Evolutionary conservation across 2,888 invertebrate species (phyloP), one percentile per base, ranked within the genome.

Genomic region (Onthophagus sagittarius): DNA sequence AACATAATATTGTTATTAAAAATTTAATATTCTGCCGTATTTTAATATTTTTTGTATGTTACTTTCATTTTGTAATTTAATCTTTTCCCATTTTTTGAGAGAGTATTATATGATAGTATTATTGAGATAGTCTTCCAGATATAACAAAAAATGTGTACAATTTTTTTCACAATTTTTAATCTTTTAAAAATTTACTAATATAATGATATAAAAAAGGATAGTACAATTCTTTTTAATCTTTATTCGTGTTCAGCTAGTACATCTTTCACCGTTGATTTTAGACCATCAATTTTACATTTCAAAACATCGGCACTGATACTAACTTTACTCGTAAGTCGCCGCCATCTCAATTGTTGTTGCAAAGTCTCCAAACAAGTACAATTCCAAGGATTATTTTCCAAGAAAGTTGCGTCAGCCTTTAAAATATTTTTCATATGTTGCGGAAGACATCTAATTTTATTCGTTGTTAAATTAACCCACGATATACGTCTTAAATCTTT

Each of bases 381-480:
- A 7, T 75, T 63, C 75, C 75, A 75, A 31, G 72, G 71, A 33
- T 69, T 71, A 7, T 23, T 23, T 6, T 63, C 69, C n/a, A 73
- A 69, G 14, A 63, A 15, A 6, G 70, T 15, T 11, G 23, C 9
- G 2, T 63, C 71, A 1, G 69, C 64, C 64, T 75, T 75, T 14
- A 69, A 63, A 32, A 75, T 7, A 15, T 73, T 33, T 5, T 71
- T 13, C 7, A 73, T 63, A 32, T 64, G 14, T 4, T 71, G 39
- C n/a, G 72, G 70, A 15, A 74, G 15, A 53, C 74, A 74, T 15
- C 13, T 62, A 6, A 74, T 32, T 15, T 13, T 14, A 69, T 74
- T 74, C 2, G 4, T 63, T 5, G 5, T 13, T n/a, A 74, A 67
- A 14, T 15, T 13, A n/a, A 74, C 15, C 11, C 7, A 9, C 14